Evolutionary conservation across 2,113 vertebrate species (phyloP).

Genomic region (Microcebus jonahi): DNA sequence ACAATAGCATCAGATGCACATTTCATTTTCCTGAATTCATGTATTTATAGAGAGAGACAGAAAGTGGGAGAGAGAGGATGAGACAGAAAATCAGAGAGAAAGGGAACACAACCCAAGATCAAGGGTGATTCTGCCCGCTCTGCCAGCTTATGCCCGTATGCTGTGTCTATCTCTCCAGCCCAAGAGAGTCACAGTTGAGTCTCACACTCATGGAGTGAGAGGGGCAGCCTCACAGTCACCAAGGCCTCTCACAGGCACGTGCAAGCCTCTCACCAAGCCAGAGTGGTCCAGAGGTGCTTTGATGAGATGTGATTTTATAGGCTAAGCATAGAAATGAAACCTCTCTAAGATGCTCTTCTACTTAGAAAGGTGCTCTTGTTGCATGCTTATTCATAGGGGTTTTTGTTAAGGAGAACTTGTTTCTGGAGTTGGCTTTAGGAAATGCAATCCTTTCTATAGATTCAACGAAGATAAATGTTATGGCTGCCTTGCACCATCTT

Average conservation of each 20-base stretch:
- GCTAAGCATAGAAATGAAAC: neutral
- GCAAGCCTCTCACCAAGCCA: neutral
- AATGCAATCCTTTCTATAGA: constrained; percentile 57
- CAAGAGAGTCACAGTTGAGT: neutral
- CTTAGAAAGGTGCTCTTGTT: neutral
- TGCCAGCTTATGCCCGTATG: neutral
- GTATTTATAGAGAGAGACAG: neutral
- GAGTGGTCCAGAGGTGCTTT: neutral
- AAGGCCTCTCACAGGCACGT: neutral
- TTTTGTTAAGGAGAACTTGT: constrained; percentile 29
- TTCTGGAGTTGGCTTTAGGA: constrained; percentile 25
- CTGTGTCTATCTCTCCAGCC: neutral
- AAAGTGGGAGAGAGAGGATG: accelerated
- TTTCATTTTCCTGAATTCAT: neutral
- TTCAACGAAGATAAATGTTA: constrained; percentile 49
- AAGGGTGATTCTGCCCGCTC: neutral
- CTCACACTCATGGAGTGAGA: neutral
- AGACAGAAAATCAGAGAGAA: neutral
- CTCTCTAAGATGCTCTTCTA: neutral
- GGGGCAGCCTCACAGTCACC: neutral
- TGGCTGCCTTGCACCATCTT: constrained; percentile 33
- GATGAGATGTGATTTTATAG: neutral
- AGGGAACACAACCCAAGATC: neutral
- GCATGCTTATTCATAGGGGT: neutral
- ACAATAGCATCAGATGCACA: neutral